A percentile compares a stretch with the other conserved stretches of the same genome.
Evolutionary conservation across 2,113 vertebrate genomes (phyloP).

Genomic region (Burhinus bistriatus): DNA sequence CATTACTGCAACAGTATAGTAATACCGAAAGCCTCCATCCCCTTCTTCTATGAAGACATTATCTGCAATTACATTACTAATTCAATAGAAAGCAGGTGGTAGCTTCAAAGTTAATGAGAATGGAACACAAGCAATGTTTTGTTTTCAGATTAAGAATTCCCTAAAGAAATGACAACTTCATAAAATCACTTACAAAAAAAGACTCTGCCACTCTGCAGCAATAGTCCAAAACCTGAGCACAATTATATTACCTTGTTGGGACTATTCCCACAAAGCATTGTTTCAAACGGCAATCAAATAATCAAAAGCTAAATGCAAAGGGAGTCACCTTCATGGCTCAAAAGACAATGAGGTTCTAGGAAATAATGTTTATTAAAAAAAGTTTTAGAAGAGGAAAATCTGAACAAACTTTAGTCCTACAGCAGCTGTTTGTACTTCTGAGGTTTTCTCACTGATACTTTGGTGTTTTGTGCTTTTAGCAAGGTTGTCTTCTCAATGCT

Average conservation of each 20-base stretch:
- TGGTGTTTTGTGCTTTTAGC: background rate
- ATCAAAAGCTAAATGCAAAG: background rate
- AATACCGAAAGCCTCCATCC: background rate
- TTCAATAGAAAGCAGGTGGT: slow-evolving; percentile 25
- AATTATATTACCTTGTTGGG: background rate
- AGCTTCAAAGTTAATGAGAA: slow-evolving; percentile 37
- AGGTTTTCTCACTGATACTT: background rate
- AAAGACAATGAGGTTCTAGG: background rate
- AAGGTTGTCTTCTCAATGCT: background rate
- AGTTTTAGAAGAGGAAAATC: background rate
- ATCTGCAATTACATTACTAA: slow-evolving; percentile 16
- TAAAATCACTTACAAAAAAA: background rate
- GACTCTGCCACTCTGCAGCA: background rate
- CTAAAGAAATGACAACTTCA: background rate
- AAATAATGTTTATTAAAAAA: background rate
- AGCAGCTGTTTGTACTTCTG: background rate
- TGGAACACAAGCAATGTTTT: background rate
- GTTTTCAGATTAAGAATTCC: slow-evolving; percentile 29
- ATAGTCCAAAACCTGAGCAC: background rate
- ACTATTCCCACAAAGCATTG: background rate
- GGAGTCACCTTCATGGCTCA: background rate
- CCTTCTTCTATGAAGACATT: background rate
- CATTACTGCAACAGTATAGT: background rate
- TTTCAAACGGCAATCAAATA: background rate
- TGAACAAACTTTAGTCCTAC: background rate